These are phyloP conservation scores for Sesia apiformis DNA, from an alignment of 2,888 invertebrate genomes.

Conservation along the genomic window DNA sequence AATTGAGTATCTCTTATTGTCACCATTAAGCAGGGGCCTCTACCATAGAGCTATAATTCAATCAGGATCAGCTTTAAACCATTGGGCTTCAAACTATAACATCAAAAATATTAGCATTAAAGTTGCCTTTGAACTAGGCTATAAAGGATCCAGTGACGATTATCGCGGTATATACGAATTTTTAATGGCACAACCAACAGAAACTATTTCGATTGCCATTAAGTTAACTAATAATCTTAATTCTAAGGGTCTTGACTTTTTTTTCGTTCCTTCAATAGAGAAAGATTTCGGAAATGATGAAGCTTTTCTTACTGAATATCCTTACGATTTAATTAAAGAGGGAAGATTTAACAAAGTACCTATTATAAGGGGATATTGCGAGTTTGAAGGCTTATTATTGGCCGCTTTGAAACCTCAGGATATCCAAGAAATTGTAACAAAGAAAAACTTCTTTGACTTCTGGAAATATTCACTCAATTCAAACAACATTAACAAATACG, in stretches of 20 bases:
- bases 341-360: constrained; percentile 50
- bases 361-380: constrained; percentile 60
- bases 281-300: constrained; percentile 28
- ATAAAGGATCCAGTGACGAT: constrained; percentile 20
- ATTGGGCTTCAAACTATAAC: constrained; percentile 34
- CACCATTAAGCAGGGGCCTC: constrained; percentile 29
- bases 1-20: constrained; percentile 35
- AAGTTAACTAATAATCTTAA: constrained; percentile 39
- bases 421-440: constrained; percentile 11
- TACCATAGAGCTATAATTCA: constrained; percentile 45
- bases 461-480: constrained; percentile 51
- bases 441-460: constrained; percentile 36
- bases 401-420: constrained; percentile 15
- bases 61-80: constrained; percentile 37
- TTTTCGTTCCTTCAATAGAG: constrained; percentile 44
- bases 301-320: constrained; percentile 34
- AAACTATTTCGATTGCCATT: constrained; percentile 13
- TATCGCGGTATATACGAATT: constrained; percentile 19
- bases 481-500: constrained; percentile 22
- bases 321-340: constrained; percentile 41
- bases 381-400: constrained; percentile 61
- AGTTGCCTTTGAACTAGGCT: constrained; percentile 26
- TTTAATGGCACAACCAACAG: constrained; percentile 17
- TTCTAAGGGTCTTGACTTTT: constrained; percentile 30
- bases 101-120: constrained; percentile 18